A percentile compares a stretch with the other conserved stretches of the same genome.
Evolutionary conservation across 2,888 invertebrate genomes (phyloP).

Genomic region (Drosophila sordidapex): DNA sequence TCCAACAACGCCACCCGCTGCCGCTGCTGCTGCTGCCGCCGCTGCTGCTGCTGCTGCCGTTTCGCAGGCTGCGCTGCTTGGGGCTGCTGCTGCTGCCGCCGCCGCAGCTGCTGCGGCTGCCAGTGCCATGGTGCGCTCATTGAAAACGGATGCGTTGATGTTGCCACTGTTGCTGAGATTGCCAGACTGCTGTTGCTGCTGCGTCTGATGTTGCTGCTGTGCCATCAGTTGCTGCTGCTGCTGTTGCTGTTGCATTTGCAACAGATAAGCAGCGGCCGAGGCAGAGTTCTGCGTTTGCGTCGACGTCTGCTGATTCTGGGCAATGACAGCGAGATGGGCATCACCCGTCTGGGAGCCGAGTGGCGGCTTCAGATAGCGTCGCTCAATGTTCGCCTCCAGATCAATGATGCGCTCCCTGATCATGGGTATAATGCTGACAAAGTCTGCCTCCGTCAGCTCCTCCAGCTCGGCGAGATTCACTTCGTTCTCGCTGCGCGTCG

Average conservation of each 20-base stretch:
- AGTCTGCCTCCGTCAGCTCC: conserved; percentile 84
- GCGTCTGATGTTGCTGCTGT: conserved; percentile 75
- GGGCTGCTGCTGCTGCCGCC: conserved; percentile 49
- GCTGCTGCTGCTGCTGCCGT: conserved; percentile 24
- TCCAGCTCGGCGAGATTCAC: conserved; percentile 86
- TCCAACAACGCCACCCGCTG: conserved; percentile 8
- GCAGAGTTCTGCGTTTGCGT: conserved; percentile 84
- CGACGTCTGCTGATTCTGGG: conserved; percentile 85
- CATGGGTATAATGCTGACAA: conserved; percentile 86
- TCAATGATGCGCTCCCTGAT: conserved; percentile 90
- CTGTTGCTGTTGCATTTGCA: conserved; percentile 81
- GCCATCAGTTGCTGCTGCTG: conserved; percentile 71
- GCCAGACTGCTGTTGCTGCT: conserved; percentile 67
- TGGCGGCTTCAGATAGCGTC: conserved; percentile 97
- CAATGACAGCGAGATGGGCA: conserved; percentile 88
- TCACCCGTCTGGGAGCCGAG: conserved; percentile 88
- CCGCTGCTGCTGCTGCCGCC: conserved; percentile 16
- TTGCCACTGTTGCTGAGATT: conserved; percentile 62
- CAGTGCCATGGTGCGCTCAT: conserved; percentile 81
- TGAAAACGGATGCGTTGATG: conserved; percentile 77
- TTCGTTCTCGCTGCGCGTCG: conserved; percentile 86
- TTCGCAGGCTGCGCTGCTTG: conserved; percentile 32
- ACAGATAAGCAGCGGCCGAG: conserved; percentile 83
- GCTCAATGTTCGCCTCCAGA: conserved; percentile 95
- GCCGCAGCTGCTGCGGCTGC: conserved; percentile 74